These are phyloP conservation scores for Gila orcuttii DNA, from an alignment of 2,113 vertebrate genomes.

Conservation along the genomic window DNA sequence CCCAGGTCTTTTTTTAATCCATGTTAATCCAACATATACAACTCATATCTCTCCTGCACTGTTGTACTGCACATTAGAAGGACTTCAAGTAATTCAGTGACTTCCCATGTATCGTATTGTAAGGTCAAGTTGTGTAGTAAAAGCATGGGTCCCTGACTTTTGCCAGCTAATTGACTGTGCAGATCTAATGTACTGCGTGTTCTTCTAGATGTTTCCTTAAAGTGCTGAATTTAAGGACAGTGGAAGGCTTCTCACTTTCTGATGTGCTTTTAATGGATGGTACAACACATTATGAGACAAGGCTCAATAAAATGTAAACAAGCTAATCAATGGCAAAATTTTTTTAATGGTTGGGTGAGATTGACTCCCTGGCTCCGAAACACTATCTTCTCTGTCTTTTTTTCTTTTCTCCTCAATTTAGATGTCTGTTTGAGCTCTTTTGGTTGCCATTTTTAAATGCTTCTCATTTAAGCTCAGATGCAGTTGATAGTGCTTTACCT, in stretches of 20 bases:
- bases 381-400: not conserved
- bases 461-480: not conserved
- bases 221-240: not conserved
- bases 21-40: not conserved
- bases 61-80: not conserved
- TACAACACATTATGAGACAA: not conserved
- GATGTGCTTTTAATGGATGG: slow-evolving; percentile 10
- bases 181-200: not conserved
- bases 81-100: not conserved
- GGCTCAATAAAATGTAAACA: slow-evolving; percentile 23
- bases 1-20: not conserved
- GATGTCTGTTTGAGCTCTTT: not conserved
- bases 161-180: not conserved
- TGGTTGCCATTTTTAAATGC: not conserved
- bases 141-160: not conserved
- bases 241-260: not conserved
- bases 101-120: not conserved
- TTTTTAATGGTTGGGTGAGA: not conserved
- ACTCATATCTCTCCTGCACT: not conserved
- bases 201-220: slow-evolving; percentile 1
- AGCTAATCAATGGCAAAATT: not conserved
- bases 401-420: not conserved
- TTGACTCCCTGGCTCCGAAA: not conserved
- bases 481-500: not conserved
- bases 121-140: not conserved